Percentiles rank a stretch among this genome's conserved stretches.
Conservation (phyloP, 2,888 invertebrate genomes). For the Acleris holmiana region DNA sequence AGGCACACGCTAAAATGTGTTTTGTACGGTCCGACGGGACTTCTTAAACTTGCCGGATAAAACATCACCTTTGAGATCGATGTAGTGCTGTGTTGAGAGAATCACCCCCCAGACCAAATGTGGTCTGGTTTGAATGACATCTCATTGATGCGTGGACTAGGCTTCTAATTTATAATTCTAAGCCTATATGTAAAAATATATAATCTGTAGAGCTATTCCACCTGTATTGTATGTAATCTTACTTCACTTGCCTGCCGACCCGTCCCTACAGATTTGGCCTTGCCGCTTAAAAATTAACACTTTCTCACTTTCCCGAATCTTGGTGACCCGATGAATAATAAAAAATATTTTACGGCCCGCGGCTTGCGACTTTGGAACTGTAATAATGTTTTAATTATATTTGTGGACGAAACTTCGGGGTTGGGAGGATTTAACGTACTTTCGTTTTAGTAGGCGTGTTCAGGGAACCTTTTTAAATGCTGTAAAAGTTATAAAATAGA, state of each 20-base stretch:
- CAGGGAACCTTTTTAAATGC: conserved; percentile 23
- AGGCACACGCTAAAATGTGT: too few relatives aligned
- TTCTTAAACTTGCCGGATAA: too few relatives aligned
- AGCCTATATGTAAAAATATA: too few relatives aligned
- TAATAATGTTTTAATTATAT: conserved; percentile 64
- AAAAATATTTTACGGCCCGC: conserved; percentile 52
- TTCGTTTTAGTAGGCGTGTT: conserved; percentile 31
- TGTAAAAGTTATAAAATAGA: conserved; percentile 1
- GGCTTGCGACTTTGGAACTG: conserved; percentile 55
- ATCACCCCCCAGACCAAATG: too few relatives aligned
- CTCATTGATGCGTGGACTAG: too few relatives aligned
- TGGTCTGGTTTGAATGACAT: too few relatives aligned
- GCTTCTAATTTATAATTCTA: too few relatives aligned
- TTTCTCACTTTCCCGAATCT: conserved; percentile 61
- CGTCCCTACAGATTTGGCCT: conserved; percentile 59
- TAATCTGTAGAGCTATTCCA: not conserved
- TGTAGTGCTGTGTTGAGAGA: too few relatives aligned
- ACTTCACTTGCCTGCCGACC: conserved; percentile 42
- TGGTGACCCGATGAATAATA: conserved; percentile 66
- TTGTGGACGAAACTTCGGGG: conserved; percentile 40
- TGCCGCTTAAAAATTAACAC: conserved; percentile 74
- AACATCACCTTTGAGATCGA: too few relatives aligned
- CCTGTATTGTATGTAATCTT: too few relatives aligned
- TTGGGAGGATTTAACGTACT: conserved; percentile 24
- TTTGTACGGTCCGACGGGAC: too few relatives aligned